Evolutionary conservation across 2,797 vertebrate species (phyloP), one percentile per base, ranked within the genome.

Genomic region (Margarornis squamiger): DNA sequence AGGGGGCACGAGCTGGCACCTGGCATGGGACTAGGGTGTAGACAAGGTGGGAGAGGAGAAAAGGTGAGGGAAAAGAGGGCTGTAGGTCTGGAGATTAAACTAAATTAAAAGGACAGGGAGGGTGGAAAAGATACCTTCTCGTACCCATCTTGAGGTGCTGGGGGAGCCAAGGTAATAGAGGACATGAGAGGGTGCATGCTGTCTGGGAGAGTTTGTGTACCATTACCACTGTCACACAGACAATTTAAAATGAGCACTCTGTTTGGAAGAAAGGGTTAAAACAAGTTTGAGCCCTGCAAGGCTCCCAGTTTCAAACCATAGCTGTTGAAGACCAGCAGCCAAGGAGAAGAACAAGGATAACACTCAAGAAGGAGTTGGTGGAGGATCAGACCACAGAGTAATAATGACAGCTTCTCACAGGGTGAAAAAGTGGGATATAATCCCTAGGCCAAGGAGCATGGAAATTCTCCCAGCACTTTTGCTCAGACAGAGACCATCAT

Each of bases 401-500:
- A 61, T 48, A 82, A 73, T 1, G 19, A 73, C 5, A 6, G 0
- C 34, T 77, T 36, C n/a, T 78, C 27, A 57, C 11, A 30, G 51
- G 46, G 29, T 0, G 2, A 38, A 80, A 80, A 77, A 11, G 29
- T 34, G 27, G 43, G 76, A 46, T 57, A 22, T 57, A 73, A 84
- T 67, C 36, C 26, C 39, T 48, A 32, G 36, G 24, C 15, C 59
- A 65, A 58, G 58, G 39, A 86, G 51, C n/a, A 22, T 22, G 70
- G 70, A 78, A 75, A 81, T 73, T 4, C 2, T n/a, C 20, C 43
- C 17, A 27, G 24, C 0, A 1, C 16, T 38, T 90, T 75, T 48
- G 14, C 59, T 84, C 0, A 0, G 34, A 10, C 14, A 23, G 55
- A 66, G 39, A 70, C 24, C 26, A 36, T 26, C 2, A 0, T 10